A percentile compares a stretch with the other conserved stretches of the same genome.
Conservation (phyloP, 2,113 vertebrate genomes). For the Leptosomus discolor region DNA sequence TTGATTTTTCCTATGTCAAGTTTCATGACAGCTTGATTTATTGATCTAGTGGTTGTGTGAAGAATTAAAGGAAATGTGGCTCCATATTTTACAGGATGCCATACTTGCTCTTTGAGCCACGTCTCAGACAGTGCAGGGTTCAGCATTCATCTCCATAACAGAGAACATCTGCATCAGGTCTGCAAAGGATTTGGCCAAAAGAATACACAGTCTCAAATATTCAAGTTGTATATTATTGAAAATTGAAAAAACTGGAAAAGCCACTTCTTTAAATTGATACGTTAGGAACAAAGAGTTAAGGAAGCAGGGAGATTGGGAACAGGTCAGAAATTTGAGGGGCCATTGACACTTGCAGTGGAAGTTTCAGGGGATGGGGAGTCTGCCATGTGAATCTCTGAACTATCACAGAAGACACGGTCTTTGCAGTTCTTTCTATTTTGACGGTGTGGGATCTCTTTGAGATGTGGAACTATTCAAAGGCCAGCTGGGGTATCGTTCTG, state of each 20-base stretch:
- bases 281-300: background rate
- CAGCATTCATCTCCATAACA: background rate
- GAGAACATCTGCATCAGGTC: background rate
- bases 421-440: background rate
- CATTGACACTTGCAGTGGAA: background rate
- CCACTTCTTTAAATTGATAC: background rate
- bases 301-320: background rate
- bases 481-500: background rate
- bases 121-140: background rate
- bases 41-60: background rate
- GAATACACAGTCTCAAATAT: background rate
- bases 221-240: background rate
- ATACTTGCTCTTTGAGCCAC: background rate
- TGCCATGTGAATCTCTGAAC: background rate
- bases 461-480: background rate
- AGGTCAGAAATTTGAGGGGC: background rate
- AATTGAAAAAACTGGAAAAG: background rate
- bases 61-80: background rate
- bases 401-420: accelerated
- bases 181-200: background rate
- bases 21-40: background rate
- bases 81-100: background rate
- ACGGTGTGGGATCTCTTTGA: background rate
- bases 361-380: background rate
- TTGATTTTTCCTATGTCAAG: background rate